Percentiles rank a stretch among this genome's conserved stretches.
Evolutionary conservation across 2,888 invertebrate genomes (phyloP).

Genomic region (Scaptomyza cyrtandrae): DNA sequence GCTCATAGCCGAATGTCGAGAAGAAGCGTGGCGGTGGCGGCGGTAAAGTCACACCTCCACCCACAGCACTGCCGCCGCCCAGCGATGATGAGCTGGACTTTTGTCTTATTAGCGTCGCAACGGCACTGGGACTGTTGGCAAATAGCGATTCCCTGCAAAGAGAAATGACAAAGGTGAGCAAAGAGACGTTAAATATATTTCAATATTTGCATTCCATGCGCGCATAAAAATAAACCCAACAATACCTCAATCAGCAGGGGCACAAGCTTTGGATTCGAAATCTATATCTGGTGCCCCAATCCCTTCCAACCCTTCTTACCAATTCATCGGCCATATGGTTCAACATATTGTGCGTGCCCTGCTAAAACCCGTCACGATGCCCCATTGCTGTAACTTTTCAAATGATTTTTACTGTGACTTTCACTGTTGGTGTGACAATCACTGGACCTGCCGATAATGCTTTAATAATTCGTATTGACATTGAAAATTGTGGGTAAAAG

Average conservation of each 20-base stretch:
- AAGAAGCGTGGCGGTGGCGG: conserved; percentile 81
- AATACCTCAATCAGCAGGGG: neutral
- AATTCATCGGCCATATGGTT: neutral
- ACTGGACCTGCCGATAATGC: neutral
- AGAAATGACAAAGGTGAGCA: conserved; percentile 8
- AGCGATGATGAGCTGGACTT: conserved; percentile 82
- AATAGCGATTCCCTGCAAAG: conserved; percentile 83
- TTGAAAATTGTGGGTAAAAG: too few species aligned
- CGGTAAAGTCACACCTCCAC: conserved; percentile 38
- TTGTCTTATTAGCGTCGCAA: conserved; percentile 78
- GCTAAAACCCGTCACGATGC: neutral
- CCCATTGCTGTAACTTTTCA: neutral
- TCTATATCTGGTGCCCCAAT: neutral
- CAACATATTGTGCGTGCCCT: neutral
- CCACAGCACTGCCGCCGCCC: conserved; percentile 65
- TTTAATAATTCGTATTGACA: neutral
- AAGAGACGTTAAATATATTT: conserved; percentile 47
- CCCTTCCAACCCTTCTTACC: neutral
- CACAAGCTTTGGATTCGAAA: conserved; percentile 1
- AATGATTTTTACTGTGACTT: neutral
- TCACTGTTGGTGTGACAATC: neutral
- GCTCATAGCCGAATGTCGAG: conserved; percentile 84
- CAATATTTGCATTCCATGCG: conserved; percentile 62
- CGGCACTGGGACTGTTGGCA: conserved; percentile 70
- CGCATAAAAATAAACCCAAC: conserved; percentile 30